phyloP scores from a whole-genome alignment of 2,113 vertebrate genomes.

The Cyprinodon tularosa region DNA sequence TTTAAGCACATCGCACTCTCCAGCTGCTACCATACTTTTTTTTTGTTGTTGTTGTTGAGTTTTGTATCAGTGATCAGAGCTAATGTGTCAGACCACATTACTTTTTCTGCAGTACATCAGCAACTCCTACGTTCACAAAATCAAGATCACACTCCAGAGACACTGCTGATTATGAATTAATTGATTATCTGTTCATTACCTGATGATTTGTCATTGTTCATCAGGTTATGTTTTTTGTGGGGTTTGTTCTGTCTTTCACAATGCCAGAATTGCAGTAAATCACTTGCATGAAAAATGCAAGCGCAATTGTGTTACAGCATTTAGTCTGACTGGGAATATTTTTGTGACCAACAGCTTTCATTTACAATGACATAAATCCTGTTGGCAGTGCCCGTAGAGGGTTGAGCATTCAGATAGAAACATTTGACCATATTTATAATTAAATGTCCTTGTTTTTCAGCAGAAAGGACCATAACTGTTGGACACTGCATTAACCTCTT shows the following conservation, averaged over 20 bases:
- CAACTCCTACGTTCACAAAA: conserved; percentile 1
- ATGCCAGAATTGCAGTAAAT: conserved; percentile 1
- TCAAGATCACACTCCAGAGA: conserved; percentile 1
- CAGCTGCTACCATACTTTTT: conserved; percentile 9
- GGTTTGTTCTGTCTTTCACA: neutral
- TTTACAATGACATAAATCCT: conserved; percentile 11
- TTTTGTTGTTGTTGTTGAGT: conserved; percentile 7
- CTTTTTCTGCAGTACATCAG: conserved; percentile 16
- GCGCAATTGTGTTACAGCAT: neutral
- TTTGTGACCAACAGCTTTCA: conserved; percentile 16
- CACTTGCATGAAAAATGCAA: neutral
- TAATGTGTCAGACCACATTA: neutral
- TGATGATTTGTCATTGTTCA: conserved; percentile 10
- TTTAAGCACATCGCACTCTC: conserved; percentile 52
- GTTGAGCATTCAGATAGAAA: conserved; percentile 11
- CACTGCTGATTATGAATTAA: conserved; percentile 12
- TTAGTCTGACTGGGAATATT: conserved; percentile 15
- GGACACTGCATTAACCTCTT: conserved; percentile 19
- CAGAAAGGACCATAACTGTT: conserved; percentile 10
- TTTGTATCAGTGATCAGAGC: conserved; percentile 19
- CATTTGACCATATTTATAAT: conserved; percentile 5
- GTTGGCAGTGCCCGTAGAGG: neutral
- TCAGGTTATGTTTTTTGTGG: neutral
- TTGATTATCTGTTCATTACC: conserved; percentile 7
- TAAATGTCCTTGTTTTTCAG: conserved; percentile 20